phyloP scores from a whole-genome alignment of 92 coral and sea anemone species.

The Blastomussa wellsi region DNA sequence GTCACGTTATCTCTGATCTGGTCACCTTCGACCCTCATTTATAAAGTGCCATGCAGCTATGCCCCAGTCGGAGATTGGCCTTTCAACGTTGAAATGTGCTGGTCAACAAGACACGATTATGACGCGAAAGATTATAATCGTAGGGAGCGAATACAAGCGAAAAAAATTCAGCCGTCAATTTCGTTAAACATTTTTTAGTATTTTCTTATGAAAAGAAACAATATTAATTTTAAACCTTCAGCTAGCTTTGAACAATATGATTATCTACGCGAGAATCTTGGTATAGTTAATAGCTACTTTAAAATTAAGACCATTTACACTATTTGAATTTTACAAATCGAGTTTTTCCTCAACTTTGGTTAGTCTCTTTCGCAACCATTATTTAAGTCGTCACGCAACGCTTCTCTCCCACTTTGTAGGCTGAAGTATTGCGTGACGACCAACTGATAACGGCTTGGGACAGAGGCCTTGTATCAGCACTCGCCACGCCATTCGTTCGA shows the following conservation, averaged over 20 bases:
- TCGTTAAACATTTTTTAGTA: neutral
- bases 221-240: neutral
- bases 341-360: neutral
- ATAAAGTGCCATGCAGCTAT: no score
- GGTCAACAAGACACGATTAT: no score
- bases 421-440: neutral
- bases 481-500: neutral
- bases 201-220: neutral
- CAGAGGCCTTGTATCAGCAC: neutral
- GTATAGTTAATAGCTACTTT: neutral
- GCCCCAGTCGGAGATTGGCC: no score
- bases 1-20: no score
- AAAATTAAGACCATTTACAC: neutral
- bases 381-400: neutral
- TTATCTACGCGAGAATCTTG: neutral
- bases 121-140: no score
- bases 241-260: neutral
- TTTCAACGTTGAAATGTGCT: no score
- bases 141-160: no score
- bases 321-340: neutral
- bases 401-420: neutral
- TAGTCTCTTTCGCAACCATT: neutral
- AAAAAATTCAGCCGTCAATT: neutral
- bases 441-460: neutral
- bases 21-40: no score